Conservation (phyloP, 2,888 invertebrate genomes). For the Cylindroiulus punctatus region DNA sequence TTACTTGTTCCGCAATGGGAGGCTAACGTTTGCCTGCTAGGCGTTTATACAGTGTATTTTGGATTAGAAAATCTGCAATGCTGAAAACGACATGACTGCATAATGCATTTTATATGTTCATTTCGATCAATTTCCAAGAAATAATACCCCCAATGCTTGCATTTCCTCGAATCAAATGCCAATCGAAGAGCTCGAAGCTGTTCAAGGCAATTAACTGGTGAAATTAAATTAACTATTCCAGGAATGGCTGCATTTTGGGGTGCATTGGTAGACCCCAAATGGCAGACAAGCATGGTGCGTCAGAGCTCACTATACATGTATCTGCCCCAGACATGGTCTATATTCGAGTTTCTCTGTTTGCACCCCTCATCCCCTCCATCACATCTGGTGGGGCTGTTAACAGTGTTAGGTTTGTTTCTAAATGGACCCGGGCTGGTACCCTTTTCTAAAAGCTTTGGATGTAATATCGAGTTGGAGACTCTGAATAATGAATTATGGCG, state of each 20-base stretch:
- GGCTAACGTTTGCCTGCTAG: no score
- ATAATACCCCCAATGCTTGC: no score
- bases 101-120: no score
- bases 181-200: not conserved
- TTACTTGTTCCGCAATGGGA: no score
- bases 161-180: not conserved
- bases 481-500: not conserved
- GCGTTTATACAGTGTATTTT: no score
- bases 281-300: not conserved
- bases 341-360: not conserved
- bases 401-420: not conserved
- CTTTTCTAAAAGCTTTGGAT: not conserved
- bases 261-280: not conserved
- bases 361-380: slow-evolving; percentile 6
- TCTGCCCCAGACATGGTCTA: not conserved
- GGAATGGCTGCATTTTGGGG: not conserved
- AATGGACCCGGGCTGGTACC: slow-evolving; percentile 14
- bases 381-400: not conserved
- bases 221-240: not conserved
- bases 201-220: not conserved
- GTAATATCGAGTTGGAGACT: not conserved
- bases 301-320: not conserved
- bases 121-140: not conserved
- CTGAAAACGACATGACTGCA: no score
- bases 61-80: no score